Evolutionary conservation across 2,113 vertebrate genomes (phyloP).

Genomic region (Tachycineta bicolor): DNA sequence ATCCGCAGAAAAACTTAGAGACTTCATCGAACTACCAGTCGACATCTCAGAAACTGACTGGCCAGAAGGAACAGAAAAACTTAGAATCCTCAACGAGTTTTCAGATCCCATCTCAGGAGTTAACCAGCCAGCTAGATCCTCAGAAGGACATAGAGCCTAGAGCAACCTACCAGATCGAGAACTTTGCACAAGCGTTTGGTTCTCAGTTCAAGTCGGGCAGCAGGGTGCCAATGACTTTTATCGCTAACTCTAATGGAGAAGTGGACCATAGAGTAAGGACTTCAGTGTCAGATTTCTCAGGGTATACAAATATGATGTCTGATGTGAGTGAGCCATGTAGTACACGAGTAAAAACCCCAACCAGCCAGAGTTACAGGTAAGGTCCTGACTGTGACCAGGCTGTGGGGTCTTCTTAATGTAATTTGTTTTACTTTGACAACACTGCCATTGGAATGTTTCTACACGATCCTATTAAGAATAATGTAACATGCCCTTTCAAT

Average conservation of each 20-base stretch:
- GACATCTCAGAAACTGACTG: slow-evolving; percentile 89
- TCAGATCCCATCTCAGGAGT: slow-evolving; percentile 88
- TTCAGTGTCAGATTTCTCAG: slow-evolving; percentile 99
- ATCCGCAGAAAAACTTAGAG: slow-evolving; percentile 88
- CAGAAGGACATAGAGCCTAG: slow-evolving; percentile 90
- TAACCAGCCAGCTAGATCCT: slow-evolving; percentile 88
- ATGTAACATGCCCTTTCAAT: slow-evolving; percentile 98
- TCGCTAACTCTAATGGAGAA: slow-evolving; percentile 88
- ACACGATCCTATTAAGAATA: slow-evolving; percentile 94
- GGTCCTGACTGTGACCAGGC: slow-evolving; percentile 81
- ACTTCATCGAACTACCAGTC: slow-evolving; percentile 89
- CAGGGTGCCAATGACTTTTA: slow-evolving; percentile 93
- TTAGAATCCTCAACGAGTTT: slow-evolving; percentile 85
- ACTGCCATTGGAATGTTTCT: slow-evolving; percentile 99
- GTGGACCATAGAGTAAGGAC: slow-evolving; percentile 96
- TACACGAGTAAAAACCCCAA: slow-evolving; percentile 97
- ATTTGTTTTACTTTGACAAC: slow-evolving; percentile 90
- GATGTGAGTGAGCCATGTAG: slow-evolving; percentile 97
- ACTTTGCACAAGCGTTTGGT: slow-evolving; percentile 99
- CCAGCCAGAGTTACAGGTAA: slow-evolving; percentile 99
- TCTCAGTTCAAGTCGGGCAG: slow-evolving; percentile 98
- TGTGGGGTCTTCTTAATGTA: slow-evolving; percentile 80
- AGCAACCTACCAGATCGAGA: slow-evolving; percentile 98
- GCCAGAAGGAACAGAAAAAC: slow-evolving; percentile 92
- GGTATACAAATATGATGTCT: slow-evolving; percentile 99